These are phyloP conservation scores for Nanger granti DNA, from an alignment of 2,113 vertebrate species.

Conservation along the genomic window DNA sequence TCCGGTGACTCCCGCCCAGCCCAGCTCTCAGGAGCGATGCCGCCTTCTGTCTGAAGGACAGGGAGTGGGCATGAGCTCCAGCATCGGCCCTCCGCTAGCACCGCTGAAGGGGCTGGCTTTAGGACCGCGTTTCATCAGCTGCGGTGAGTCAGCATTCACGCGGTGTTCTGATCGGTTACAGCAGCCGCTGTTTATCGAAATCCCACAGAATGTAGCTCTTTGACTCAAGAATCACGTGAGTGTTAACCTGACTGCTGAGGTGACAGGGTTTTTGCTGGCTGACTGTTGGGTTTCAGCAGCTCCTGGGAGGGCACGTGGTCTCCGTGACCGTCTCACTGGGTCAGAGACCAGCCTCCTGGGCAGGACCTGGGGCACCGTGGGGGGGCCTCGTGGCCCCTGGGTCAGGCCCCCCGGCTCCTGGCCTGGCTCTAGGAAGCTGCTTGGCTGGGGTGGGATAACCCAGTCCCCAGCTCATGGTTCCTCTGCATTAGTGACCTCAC, in stretches of 20 bases:
- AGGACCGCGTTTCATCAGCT: conserved; percentile 54
- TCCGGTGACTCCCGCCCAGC: accelerated
- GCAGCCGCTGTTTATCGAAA: conserved; percentile 64
- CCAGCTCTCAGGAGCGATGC: not conserved
- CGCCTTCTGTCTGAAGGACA: not conserved
- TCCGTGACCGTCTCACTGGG: not conserved
- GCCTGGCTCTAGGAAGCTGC: accelerated
- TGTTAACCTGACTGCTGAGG: conserved; percentile 67
- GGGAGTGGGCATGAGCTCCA: conserved; percentile 42
- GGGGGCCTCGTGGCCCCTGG: not conserved
- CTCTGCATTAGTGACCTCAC: not conserved
- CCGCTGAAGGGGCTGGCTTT: not conserved
- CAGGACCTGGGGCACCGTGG: not conserved
- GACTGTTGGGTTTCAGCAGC: conserved; percentile 63
- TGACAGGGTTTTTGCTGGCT: conserved; percentile 53
- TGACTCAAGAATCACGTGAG: conserved; percentile 31
- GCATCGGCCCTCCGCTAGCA: conserved; percentile 43
- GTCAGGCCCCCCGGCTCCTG: not conserved
- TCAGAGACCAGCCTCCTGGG: not conserved
- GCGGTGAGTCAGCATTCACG: conserved; percentile 58
- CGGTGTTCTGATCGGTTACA: conserved; percentile 64
- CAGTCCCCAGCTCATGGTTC: not conserved
- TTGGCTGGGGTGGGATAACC: not conserved
- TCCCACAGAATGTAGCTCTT: conserved; percentile 65
- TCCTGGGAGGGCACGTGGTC: conserved; percentile 4